Conservation (phyloP, 2,888 invertebrate species). For the Philhelius pedissequus region DNA sequence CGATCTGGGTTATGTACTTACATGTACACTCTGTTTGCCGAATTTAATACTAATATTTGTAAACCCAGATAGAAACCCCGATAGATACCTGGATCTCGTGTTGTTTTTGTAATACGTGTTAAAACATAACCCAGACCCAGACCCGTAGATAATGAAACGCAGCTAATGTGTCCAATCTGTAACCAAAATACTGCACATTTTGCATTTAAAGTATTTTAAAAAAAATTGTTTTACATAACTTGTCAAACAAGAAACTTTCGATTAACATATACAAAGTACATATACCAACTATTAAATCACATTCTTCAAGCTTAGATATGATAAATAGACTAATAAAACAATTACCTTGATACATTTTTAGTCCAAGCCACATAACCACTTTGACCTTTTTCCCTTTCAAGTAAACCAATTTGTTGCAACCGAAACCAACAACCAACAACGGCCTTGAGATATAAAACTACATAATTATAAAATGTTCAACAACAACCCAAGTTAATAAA, state of each 20-base stretch:
- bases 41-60: no score
- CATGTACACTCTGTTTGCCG: no score
- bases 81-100: no score
- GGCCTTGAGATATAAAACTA: not conserved
- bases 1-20: no score
- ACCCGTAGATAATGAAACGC: no score
- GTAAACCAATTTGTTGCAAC: not conserved
- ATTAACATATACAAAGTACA: not conserved
- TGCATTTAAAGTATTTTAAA: no score
- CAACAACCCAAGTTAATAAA: constrained; percentile 1
- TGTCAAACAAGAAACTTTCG: not conserved
- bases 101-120: no score
- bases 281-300: not conserved
- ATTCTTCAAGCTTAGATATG: not conserved
- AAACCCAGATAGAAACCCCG: no score
- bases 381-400: not conserved
- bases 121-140: no score
- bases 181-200: no score
- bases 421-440: not conserved
- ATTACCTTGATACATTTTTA: not conserved
- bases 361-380: not conserved
- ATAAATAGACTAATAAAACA: not conserved
- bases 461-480: not conserved
- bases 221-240: no score
- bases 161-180: no score